Conservation (phyloP, 1,140 invertebrate genomes). For the Lordiphosa collinella region DNA sequence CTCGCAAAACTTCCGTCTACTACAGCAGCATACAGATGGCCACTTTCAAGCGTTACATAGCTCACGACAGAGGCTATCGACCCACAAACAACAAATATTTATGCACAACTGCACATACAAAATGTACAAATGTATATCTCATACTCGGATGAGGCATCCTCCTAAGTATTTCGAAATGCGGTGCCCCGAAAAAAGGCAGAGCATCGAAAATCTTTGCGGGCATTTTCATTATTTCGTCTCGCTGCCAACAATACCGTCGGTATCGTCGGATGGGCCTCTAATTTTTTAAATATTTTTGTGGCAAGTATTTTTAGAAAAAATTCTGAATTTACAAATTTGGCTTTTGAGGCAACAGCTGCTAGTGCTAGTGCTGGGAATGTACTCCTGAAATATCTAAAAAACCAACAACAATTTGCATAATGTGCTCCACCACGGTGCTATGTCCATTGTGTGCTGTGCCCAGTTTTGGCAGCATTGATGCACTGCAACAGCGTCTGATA, state of each 20-base stretch:
- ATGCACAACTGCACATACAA: conserved; percentile 20
- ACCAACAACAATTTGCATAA: conserved; percentile 46
- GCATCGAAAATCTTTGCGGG: conserved; percentile 22
- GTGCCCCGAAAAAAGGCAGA: no score
- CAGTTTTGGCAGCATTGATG: conserved; percentile 85
- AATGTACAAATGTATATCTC: conserved; percentile 26
- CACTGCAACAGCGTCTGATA: conserved; percentile 86
- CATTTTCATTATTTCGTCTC: conserved; percentile 42
- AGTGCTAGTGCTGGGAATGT: conserved; percentile 23
- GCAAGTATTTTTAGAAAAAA: conserved; percentile 70
- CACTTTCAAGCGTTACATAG: conserved; percentile 19
- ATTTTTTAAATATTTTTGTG: conserved; percentile 63
- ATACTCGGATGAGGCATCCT: conserved; percentile 10
- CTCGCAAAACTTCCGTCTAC: no score
- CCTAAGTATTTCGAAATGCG: no score
- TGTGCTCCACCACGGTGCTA: conserved; percentile 84
- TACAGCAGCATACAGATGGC: conserved; percentile 1
- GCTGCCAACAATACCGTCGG: conserved; percentile 25
- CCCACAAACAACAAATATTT: conserved; percentile 17
- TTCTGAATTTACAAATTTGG: conserved; percentile 32
- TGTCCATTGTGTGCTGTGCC: conserved; percentile 88
- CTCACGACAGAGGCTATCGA: conserved; percentile 14
- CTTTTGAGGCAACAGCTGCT: conserved; percentile 18
- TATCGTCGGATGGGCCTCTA: conserved; percentile 12
- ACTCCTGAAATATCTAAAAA: conserved; percentile 27